Conservation (phyloP, 2,888 invertebrate species). For the Patella ulyssiponensis region DNA sequence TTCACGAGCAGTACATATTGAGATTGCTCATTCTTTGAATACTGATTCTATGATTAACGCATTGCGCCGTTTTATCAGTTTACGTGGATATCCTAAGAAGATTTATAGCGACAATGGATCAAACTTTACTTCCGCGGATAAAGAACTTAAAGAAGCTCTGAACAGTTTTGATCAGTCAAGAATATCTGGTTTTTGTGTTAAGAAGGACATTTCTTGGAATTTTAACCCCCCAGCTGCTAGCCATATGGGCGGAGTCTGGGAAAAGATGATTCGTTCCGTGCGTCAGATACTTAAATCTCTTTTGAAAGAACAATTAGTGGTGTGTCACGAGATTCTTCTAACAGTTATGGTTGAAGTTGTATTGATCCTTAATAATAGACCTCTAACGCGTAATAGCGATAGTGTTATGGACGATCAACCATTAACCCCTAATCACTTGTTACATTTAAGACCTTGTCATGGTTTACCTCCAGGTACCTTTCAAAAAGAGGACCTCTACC, state of each 20-base stretch:
- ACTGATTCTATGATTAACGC: neutral
- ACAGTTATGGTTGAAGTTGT: slow-evolving; percentile 41
- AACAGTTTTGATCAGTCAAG: too few relatives aligned
- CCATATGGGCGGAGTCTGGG: too few relatives aligned
- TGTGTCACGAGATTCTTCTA: slow-evolving; percentile 3
- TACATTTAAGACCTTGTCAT: slow-evolving; percentile 40
- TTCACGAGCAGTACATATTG: neutral
- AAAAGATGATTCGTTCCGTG: slow-evolving; percentile 36
- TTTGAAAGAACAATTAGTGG: slow-evolving; percentile 26
- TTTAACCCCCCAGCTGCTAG: too few relatives aligned
- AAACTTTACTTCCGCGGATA: too few relatives aligned
- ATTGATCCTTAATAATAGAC: slow-evolving; percentile 30
- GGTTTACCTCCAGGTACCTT: slow-evolving; percentile 28
- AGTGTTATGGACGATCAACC: slow-evolving; percentile 26
- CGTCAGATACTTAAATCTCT: slow-evolving; percentile 29
- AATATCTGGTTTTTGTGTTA: too few relatives aligned
- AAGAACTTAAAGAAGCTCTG: too few relatives aligned
- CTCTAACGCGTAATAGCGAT: slow-evolving; percentile 15
- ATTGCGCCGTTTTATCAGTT: too few relatives aligned
- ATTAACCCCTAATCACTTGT: slow-evolving; percentile 61
- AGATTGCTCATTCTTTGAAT: neutral
- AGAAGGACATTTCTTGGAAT: too few relatives aligned
- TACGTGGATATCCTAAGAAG: too few relatives aligned
- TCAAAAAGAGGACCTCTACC: neutral
- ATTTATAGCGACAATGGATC: too few relatives aligned